These are phyloP conservation scores for Enteromius unitaeniatus DNA, from an alignment of 2,797 vertebrate genomes.

Conservation along the genomic window DNA sequence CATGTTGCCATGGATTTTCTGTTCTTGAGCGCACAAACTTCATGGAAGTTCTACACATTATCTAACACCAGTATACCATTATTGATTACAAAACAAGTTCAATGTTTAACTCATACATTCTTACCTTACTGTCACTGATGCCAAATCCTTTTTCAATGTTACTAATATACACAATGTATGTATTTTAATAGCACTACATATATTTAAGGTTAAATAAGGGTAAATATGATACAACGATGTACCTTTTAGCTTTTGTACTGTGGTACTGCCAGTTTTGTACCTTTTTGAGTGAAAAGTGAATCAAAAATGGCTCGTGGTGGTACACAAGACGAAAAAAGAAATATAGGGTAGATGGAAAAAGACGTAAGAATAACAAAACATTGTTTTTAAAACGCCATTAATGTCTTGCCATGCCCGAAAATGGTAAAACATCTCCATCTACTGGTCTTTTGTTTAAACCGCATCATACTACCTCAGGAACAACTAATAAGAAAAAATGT, in stretches of 20 bases:
- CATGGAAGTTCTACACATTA: neutral
- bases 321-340: neutral
- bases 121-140: neutral
- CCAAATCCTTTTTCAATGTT: neutral
- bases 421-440: slow-evolving; percentile 43
- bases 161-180: neutral
- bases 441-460: slow-evolving; percentile 13
- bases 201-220: neutral
- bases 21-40: slow-evolving; percentile 37
- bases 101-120: neutral
- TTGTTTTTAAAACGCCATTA: neutral
- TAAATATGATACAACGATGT: neutral
- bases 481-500: neutral
- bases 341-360: neutral
- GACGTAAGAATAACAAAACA: neutral
- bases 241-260: neutral
- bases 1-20: slow-evolving; percentile 73
- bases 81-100: neutral
- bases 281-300: neutral
- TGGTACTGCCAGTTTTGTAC: neutral
- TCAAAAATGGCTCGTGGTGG: neutral
- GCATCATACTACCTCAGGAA: neutral
- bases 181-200: neutral
- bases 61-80: neutral
- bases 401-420: neutral